These are phyloP conservation scores for Agrochola macilenta DNA, from an alignment of 2,888 invertebrate genomes.

Conservation along the genomic window DNA sequence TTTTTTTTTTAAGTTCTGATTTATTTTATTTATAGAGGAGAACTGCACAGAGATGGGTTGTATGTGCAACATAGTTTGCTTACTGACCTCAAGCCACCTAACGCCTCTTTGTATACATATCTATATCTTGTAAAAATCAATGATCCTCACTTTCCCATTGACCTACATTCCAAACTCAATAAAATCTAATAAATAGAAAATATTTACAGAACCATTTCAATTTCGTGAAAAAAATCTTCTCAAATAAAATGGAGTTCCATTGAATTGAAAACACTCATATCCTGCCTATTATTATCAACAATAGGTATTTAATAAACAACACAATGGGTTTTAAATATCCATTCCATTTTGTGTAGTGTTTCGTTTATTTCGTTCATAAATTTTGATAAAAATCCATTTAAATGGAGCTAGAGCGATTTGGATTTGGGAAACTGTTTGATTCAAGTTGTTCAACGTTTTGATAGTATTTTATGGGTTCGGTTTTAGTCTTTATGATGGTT, in stretches of 20 bases:
- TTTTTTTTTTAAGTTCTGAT: background rate
- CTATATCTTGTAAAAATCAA: slow-evolving; percentile 4
- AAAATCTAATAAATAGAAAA: slow-evolving; percentile 41
- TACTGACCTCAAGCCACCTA: background rate
- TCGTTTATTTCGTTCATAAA: slow-evolving; percentile 55
- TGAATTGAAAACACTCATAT: slow-evolving; percentile 62
- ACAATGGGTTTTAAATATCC: slow-evolving; percentile 62
- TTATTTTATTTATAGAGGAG: background rate
- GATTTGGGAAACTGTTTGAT: slow-evolving; percentile 36
- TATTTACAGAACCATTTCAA: slow-evolving; percentile 48
- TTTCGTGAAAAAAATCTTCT: slow-evolving; percentile 52
- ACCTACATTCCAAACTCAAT: slow-evolving; percentile 19
- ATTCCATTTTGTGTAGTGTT: slow-evolving; percentile 50
- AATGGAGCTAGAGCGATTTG: slow-evolving; percentile 30
- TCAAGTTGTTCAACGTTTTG: slow-evolving; percentile 26
- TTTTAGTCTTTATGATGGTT: slow-evolving; percentile 20
- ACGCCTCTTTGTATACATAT: background rate
- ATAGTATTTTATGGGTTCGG: slow-evolving; percentile 28
- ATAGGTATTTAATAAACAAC: slow-evolving; percentile 51
- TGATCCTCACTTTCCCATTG: background rate
- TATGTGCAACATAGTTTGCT: background rate
- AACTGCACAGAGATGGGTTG: background rate
- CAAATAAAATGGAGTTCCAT: slow-evolving; percentile 53
- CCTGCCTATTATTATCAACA: slow-evolving; percentile 61
- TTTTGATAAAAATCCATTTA: slow-evolving; percentile 50